phyloP scores from a whole-genome alignment of 2,113 vertebrate genomes.

The Hydrochoerus hydrochaeris region DNA sequence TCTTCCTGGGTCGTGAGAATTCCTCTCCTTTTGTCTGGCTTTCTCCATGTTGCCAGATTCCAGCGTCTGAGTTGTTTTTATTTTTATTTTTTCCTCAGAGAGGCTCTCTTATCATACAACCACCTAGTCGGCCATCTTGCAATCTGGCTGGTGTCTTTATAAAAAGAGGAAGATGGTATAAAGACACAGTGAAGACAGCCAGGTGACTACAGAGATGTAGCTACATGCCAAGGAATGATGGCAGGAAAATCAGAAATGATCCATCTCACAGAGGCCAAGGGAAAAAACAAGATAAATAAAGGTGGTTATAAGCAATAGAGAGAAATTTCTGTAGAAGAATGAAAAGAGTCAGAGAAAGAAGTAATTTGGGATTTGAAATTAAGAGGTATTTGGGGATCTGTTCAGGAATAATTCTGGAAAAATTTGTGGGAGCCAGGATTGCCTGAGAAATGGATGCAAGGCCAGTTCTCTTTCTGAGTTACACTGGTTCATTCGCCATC shows the following conservation, averaged over 20 bases:
- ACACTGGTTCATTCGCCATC: rapidly evolving
- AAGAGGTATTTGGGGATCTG: background rate
- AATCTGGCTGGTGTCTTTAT: background rate
- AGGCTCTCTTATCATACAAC: too few species aligned
- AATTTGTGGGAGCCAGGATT: background rate
- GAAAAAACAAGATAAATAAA: background rate
- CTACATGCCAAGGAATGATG: too few species aligned
- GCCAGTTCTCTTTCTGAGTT: background rate
- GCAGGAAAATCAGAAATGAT: background rate
- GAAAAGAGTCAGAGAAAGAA: background rate
- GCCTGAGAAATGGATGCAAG: rapidly evolving
- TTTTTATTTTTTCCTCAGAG: too few species aligned
- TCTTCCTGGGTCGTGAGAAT: too few species aligned
- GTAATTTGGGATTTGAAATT: background rate
- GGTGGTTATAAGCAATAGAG: background rate
- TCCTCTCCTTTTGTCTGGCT: too few species aligned
- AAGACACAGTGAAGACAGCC: background rate
- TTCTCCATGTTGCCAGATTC: too few species aligned
- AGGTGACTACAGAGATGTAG: background rate
- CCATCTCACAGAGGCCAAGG: background rate
- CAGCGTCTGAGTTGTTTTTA: too few species aligned
- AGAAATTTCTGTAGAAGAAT: background rate
- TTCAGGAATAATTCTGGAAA: background rate
- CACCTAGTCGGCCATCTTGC: too few species aligned
- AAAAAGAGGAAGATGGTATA: background rate